These are phyloP conservation scores for Pluvianellus socialis DNA, from an alignment of 2,113 vertebrate genomes.

Conservation along the genomic window DNA sequence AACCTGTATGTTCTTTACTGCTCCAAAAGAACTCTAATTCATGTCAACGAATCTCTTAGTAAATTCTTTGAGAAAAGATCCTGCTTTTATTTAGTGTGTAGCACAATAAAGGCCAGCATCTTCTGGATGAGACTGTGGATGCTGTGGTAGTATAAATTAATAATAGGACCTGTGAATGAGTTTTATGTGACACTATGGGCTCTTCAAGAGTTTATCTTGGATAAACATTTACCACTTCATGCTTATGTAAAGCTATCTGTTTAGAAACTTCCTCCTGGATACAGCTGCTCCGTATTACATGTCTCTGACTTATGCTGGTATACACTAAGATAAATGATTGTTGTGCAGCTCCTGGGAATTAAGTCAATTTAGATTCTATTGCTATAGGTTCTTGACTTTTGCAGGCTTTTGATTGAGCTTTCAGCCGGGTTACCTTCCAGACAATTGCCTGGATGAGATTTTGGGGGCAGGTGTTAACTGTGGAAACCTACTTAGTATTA, in stretches of 20 bases:
- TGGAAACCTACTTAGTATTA: conserved; percentile 9
- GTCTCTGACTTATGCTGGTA: not conserved
- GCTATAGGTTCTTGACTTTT: not conserved
- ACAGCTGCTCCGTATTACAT: not conserved
- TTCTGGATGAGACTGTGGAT: not conserved
- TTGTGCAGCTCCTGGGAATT: not conserved
- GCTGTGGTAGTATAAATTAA: not conserved
- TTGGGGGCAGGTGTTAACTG: conserved; percentile 64
- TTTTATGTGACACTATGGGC: not conserved
- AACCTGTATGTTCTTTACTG: too few relatives aligned
- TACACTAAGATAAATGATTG: not conserved
- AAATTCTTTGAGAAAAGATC: not conserved
- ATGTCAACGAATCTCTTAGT: not conserved
- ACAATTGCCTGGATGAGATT: conserved; percentile 4
- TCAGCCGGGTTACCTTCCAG: not conserved
- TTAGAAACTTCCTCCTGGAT: not conserved
- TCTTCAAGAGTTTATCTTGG: not conserved
- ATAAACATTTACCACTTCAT: not conserved
- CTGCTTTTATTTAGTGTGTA: not conserved
- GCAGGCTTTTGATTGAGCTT: not conserved
- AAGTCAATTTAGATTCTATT: not conserved
- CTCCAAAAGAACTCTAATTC: not conserved
- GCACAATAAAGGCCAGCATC: not conserved
- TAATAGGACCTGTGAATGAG: not conserved
- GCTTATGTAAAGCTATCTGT: not conserved